Evolutionary conservation across 2,888 invertebrate genomes (phyloP).

Genomic region (Leptopilina myrica): DNA sequence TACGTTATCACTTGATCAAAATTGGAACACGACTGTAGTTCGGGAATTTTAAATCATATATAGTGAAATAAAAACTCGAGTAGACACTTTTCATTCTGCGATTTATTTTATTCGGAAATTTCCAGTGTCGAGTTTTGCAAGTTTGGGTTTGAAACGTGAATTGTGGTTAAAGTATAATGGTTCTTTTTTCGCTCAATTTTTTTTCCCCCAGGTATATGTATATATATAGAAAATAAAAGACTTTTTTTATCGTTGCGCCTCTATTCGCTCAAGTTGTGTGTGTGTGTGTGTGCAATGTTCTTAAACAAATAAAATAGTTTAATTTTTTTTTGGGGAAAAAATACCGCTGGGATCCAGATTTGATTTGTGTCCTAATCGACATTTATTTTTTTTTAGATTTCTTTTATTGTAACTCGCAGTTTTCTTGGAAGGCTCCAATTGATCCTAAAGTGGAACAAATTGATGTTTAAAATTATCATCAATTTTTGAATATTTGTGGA

Average conservation of each 20-base stretch:
- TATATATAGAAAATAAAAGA: constrained; percentile 3
- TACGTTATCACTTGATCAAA: not conserved
- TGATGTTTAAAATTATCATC: too few relatives aligned
- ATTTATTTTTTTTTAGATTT: too few relatives aligned
- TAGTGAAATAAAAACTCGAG: constrained; percentile 23
- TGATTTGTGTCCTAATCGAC: too few relatives aligned
- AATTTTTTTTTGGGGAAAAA: too few relatives aligned
- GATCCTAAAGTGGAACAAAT: too few relatives aligned
- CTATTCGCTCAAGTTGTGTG: not conserved
- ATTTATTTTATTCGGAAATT: constrained; percentile 39
- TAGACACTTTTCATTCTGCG: constrained; percentile 27
- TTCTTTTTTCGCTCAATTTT: constrained; percentile 21
- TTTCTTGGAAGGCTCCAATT: too few relatives aligned
- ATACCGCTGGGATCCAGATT: too few relatives aligned
- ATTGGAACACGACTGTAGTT: not conserved
- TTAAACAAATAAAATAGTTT: not conserved
- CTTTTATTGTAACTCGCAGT: too few relatives aligned
- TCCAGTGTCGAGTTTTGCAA: constrained; percentile 35
- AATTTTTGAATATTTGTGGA: too few relatives aligned
- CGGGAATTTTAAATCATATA: constrained; percentile 17
- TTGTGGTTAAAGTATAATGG: constrained; percentile 30
- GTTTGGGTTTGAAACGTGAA: constrained; percentile 23
- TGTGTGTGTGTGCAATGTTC: not conserved
- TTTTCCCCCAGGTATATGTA: too few relatives aligned
- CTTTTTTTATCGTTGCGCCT: not conserved